phyloP scores from a whole-genome alignment of 2,113 vertebrate genomes.

The Ariopsis seemanni region DNA sequence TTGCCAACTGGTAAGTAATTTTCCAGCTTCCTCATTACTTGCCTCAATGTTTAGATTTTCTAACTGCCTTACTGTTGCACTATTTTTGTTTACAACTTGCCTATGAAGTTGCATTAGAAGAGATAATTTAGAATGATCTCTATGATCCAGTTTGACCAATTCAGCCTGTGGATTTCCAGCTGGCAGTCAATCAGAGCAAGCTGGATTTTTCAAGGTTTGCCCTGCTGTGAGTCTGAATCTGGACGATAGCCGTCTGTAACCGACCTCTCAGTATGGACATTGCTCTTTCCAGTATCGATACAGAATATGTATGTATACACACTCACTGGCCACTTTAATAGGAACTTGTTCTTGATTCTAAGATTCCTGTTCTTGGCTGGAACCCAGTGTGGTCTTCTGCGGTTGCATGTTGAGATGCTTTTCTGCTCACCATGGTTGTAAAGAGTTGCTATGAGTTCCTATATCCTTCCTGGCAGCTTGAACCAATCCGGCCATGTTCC shows the following conservation, averaged over 20 bases:
- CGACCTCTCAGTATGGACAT: neutral
- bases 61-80: neutral
- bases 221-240: neutral
- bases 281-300: neutral
- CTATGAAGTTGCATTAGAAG: neutral
- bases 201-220: neutral
- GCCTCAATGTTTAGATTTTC: slow-evolving; percentile 6
- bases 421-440: no score
- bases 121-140: neutral
- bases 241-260: neutral
- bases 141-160: neutral
- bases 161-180: neutral
- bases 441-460: no score
- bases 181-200: neutral
- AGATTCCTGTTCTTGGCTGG: no score
- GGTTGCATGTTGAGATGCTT: no score
- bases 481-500: no score
- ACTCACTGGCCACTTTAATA: no score
- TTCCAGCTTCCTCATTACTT: neutral
- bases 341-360: no score
- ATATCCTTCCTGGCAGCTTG: no score
- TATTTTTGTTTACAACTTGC: neutral
- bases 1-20: slow-evolving; percentile 18
- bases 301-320: neutral
- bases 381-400: no score